Evolutionary conservation across 2,797 vertebrate species (phyloP), one percentile per base, ranked within the genome.

Genomic region (Alcedo quadribrachys): DNA sequence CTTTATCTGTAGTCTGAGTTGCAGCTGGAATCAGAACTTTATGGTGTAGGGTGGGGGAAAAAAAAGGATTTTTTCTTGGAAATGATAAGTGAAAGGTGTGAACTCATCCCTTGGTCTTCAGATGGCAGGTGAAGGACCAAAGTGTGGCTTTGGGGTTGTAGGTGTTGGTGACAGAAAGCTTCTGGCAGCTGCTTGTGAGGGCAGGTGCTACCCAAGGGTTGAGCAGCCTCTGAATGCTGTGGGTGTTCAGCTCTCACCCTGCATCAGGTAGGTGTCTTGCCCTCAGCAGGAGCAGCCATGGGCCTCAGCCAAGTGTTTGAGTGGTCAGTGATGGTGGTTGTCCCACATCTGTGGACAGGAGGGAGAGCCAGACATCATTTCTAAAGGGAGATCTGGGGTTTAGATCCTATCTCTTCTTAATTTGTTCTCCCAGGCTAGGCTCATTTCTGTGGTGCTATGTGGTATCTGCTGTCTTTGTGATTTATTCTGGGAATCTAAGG

Each of bases 401-500:
- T 55, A 90, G 94, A 93, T 88, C 40, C 8, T 75, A 82, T 94
- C 94, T 90, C 86, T 63, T 45, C 85, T 90, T 92, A 88, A 91
- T 93, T 94, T 92, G 68, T 96, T 90, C 86, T 96, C 85, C 46
- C 54, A 88, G 78, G 91, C 95, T 86, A 89, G 87, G 83, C 17
- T 84, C 48, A 48, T 87, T 90, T 87, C 42, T 95, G 81, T 81
- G 79, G 68, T 88, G 86, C 70, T 93, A 63, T 22, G 76, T 90
- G 90, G 54, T 96, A 91, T 95, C 89, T 92, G 57, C 86, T 95
- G 73, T 89, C 95, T 94, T 94, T 78, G 86, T 96, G 96, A 95
- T 96, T 96, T 96, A 96, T 96, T 94, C 35, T 55, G 91, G 90
- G 92, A 91, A 95, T 95, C 80, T 84, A 90, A 96, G 85, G 94